A percentile compares a stretch with the other conserved stretches of the same genome.
phyloP scores from a whole-genome alignment of 2,888 invertebrate genomes.

The Lymantria dispar region DNA sequence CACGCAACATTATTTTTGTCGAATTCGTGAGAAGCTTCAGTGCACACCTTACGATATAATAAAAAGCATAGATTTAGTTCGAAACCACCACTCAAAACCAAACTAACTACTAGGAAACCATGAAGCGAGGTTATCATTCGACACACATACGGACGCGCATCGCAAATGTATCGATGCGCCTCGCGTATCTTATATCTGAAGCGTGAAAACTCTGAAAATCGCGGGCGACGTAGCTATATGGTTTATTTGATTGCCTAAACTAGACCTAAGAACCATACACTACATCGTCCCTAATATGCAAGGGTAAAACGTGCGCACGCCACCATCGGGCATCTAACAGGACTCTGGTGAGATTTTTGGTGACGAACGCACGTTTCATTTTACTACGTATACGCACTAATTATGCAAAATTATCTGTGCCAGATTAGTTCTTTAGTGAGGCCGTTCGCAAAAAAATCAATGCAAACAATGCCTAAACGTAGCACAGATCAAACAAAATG shows the following conservation, averaged over 20 bases:
- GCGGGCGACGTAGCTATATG: slow-evolving; percentile 45
- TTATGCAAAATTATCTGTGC: slow-evolving; percentile 33
- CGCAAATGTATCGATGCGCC: slow-evolving; percentile 45
- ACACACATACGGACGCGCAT: slow-evolving; percentile 50
- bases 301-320: slow-evolving; percentile 25
- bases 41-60: slow-evolving; percentile 57
- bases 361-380: slow-evolving; percentile 17
- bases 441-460: slow-evolving; percentile 21
- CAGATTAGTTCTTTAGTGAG: slow-evolving; percentile 29
- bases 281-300: slow-evolving; percentile 33
- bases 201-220: slow-evolving; percentile 49
- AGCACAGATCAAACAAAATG: slow-evolving; percentile 36
- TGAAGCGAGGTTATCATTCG: slow-evolving; percentile 72
- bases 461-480: slow-evolving; percentile 19
- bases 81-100: slow-evolving; percentile 74
- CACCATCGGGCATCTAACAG: slow-evolving; percentile 3
- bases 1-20: slow-evolving; percentile 40
- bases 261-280: slow-evolving; percentile 48
- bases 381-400: slow-evolving; percentile 31
- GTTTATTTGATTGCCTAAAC: slow-evolving; percentile 35
- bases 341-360: slow-evolving; percentile 3
- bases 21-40: slow-evolving; percentile 52
- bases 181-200: slow-evolving; percentile 56
- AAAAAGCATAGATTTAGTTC: slow-evolving; percentile 70
- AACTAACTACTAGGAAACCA: slow-evolving; percentile 73